Conservation (phyloP, 2,797 vertebrate species). For the Acrossocheilus wenchowensis region DNA sequence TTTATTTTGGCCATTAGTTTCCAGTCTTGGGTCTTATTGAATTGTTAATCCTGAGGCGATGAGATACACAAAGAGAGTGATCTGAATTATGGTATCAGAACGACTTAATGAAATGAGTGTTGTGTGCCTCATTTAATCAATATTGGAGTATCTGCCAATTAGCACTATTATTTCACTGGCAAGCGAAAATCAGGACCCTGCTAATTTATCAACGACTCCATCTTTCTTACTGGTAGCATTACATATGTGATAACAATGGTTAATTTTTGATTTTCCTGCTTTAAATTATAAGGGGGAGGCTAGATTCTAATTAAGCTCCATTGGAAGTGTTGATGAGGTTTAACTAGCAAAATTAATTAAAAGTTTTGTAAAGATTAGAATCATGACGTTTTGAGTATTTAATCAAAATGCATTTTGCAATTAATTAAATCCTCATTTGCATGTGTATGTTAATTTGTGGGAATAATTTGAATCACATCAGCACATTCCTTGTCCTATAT, state of each 20-base stretch:
- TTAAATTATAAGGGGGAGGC: constrained; percentile 71
- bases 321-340: constrained; percentile 85
- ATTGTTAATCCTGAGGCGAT: constrained; percentile 71
- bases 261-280: constrained; percentile 77
- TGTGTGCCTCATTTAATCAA: constrained; percentile 82
- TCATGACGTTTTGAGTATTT: constrained; percentile 84
- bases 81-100: constrained; percentile 74
- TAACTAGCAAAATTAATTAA: constrained; percentile 85
- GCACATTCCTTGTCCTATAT: constrained; percentile 52
- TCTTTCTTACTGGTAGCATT: constrained; percentile 76
- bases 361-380: constrained; percentile 83
- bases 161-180: constrained; percentile 79
- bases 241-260: constrained; percentile 82
- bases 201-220: constrained; percentile 75
- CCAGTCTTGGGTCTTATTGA: constrained; percentile 70
- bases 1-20: constrained; percentile 55
- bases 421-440: constrained; percentile 81
- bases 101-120: constrained; percentile 77
- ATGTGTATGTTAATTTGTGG: constrained; percentile 79
- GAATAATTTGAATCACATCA: constrained; percentile 73
- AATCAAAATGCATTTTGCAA: constrained; percentile 82
- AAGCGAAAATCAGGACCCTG: constrained; percentile 74
- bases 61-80: constrained; percentile 68
- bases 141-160: constrained; percentile 84
- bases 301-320: constrained; percentile 79